Evolutionary conservation across 2,888 invertebrate species (phyloP).

Genomic region (Prosapia bicincta): DNA sequence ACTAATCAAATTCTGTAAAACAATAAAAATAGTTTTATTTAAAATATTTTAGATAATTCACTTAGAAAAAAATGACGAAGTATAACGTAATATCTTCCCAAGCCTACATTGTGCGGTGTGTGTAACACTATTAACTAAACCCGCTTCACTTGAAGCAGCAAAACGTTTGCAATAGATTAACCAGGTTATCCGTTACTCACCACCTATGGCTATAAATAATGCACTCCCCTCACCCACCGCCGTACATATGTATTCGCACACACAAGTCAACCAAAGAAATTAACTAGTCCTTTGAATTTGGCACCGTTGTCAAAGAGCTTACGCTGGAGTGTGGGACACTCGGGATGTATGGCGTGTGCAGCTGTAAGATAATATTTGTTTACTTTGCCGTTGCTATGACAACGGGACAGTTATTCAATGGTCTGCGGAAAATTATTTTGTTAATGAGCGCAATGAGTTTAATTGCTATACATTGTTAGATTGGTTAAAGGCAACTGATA

Average conservation of each 20-base stretch:
- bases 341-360: not conserved
- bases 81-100: no score
- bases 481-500: no score
- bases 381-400: not conserved
- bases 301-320: not conserved
- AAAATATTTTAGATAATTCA: no score
- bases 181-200: not conserved
- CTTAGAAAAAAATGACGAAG: no score
- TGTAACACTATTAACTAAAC: not conserved
- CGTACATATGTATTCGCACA: not conserved
- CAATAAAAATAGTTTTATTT: no score
- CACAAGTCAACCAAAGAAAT: not conserved
- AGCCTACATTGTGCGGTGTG: no score
- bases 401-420: no score
- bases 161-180: not conserved
- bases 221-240: not conserved
- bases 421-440: no score
- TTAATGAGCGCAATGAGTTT: no score
- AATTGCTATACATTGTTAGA: no score
- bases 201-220: not conserved
- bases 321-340: not conserved
- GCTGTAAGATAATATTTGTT: not conserved
- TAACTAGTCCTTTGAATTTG: not conserved
- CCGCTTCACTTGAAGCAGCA: not conserved
- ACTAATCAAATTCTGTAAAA: no score